Base-by-base conservation (phyloP, 2,113 vertebrate genomes). In the Oreochromis tanganicae region DNA sequence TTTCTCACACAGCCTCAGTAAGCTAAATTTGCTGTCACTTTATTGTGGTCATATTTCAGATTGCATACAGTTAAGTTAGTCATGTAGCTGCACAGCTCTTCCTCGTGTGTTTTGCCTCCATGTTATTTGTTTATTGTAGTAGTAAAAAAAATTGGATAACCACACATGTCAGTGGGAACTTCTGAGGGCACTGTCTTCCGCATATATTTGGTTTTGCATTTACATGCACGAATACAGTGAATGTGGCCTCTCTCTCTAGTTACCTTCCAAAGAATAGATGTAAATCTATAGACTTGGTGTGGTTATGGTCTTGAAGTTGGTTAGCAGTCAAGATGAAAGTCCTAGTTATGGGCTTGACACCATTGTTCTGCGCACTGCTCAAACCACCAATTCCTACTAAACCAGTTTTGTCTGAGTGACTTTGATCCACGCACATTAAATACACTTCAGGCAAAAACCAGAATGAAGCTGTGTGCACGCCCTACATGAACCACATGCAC, bases 41-140 rank as follows among this genome's bases (percentile, higher is more conserved):
- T 55, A 54, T 19, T 63, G 14, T 55, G 56, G 38, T 87, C 48
- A 59, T 52, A 17, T 89, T 80, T 81, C 84, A 87, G 57, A 13
- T 91, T 85, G 55, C 79, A 81, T 71, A 50, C 24, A 61, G 54
- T 85, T 73, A 41, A 81, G 32, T 92, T 93, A 59, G 83, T 88
- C 85, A 83, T 82, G 81, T 79, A 87, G 66, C 79, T 61, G 61
- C 82, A 93, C 85, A 81, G 17, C 73, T 46, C 59, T 57, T 73
- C 81, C 46, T 80, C 71, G 89, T 90, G 81, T 79, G 52, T 83
- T 86, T 85, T 6, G 6, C 43, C 78, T 10, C 27, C 54, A 14
- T 3, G 1, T 78, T 78, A 78, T 54, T 80, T 86, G 59, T 78
- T 85, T 84, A 56, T 80, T 54, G 73, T 27, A 56, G 54, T 80